These are phyloP conservation scores for Tachina lurida DNA, from an alignment of 2,888 invertebrate genomes.

Conservation along the genomic window DNA sequence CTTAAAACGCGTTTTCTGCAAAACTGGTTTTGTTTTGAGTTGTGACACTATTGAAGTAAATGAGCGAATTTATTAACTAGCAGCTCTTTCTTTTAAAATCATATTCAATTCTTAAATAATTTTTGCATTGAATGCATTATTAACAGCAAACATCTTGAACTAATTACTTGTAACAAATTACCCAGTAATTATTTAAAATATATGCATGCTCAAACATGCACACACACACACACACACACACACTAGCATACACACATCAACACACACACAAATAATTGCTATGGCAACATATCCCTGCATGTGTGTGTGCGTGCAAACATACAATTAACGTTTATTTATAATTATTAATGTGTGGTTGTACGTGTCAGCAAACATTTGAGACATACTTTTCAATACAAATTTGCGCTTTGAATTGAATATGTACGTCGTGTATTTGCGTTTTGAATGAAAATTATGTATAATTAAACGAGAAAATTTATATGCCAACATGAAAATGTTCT, in stretches of 20 bases:
- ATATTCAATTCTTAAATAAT: constrained; percentile 2
- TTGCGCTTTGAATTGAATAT: background rate
- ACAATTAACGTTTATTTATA: background rate
- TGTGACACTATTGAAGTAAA: too few species aligned
- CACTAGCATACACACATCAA: too few species aligned
- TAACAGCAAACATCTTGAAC: constrained; percentile 39
- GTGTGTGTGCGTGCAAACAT: background rate
- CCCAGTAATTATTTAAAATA: constrained; percentile 32
- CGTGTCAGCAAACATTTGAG: constrained; percentile 14
- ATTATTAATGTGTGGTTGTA: constrained; percentile 1
- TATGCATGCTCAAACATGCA: background rate
- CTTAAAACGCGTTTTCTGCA: too few species aligned
- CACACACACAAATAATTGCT: too few species aligned
- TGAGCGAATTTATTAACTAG: background rate
- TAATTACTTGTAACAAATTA: constrained; percentile 56
- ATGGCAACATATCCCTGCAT: background rate
- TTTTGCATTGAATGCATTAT: constrained; percentile 23
- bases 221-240: background rate
- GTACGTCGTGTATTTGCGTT: background rate
- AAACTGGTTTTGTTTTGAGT: too few species aligned
- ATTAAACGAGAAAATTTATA: background rate
- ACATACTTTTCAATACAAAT: constrained; percentile 11
- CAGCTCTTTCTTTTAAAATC: background rate
- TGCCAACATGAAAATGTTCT: background rate
- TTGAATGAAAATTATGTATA: background rate